Percentiles rank a stretch among this genome's conserved stretches.
Evolutionary conservation across 1,140 invertebrate species (phyloP).

Genomic region (Epicauta chinensis): DNA sequence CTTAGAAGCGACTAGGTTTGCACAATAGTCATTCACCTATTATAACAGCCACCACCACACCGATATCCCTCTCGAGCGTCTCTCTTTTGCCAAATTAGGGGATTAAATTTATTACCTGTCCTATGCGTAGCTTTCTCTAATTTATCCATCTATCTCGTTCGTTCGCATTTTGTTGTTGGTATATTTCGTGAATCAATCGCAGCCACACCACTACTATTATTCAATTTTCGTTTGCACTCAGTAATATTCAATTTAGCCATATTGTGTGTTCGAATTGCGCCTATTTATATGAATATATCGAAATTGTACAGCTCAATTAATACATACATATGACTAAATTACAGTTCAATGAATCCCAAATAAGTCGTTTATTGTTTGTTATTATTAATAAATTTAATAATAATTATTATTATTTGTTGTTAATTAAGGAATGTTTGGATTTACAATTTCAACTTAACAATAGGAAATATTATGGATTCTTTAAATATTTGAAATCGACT

Average conservation of each 20-base stretch:
- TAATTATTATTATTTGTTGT: too few species aligned
- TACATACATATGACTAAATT: constrained; percentile 23
- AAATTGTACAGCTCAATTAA: constrained; percentile 36
- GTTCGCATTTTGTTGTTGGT: constrained; percentile 1
- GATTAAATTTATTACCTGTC: constrained; percentile 29
- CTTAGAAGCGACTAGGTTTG: constrained; percentile 27
- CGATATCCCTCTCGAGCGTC: not conserved
- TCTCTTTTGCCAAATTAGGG: constrained; percentile 24
- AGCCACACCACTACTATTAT: constrained; percentile 30
- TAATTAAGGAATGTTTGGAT: too few species aligned
- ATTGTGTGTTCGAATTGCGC: constrained; percentile 34
- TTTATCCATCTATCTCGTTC: not conserved
- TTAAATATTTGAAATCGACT: constrained; percentile 16
- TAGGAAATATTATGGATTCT: constrained; percentile 15
- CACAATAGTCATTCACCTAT: constrained; percentile 21
- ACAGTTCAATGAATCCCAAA: constrained; percentile 22
- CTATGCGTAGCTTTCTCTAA: constrained; percentile 2
- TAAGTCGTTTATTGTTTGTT: constrained; percentile 10
- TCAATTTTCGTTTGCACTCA: constrained; percentile 36
- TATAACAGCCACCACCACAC: too few species aligned
- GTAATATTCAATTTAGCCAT: constrained; percentile 36
- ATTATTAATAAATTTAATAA: too few species aligned
- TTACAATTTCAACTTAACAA: too few species aligned
- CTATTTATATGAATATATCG: constrained; percentile 37
- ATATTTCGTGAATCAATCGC: not conserved